Conservation (phyloP, 1,140 invertebrate genomes). For the Papilio polytes region DNA sequence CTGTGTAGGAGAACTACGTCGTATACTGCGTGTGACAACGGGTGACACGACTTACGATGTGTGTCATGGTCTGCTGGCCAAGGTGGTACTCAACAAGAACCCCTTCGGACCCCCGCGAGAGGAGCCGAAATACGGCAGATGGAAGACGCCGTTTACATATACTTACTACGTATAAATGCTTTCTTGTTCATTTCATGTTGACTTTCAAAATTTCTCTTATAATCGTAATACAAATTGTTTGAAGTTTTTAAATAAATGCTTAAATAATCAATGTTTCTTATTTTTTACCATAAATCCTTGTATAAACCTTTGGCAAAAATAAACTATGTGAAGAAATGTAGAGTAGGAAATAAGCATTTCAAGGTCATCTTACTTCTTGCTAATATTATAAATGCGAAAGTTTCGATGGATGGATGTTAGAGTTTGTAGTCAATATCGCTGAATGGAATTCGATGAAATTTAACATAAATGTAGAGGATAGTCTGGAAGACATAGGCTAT, state of each 20-base stretch:
- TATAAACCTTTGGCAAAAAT: too few relatives aligned
- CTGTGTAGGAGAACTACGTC: slow-evolving; percentile 65
- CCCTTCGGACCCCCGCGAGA: slow-evolving; percentile 70
- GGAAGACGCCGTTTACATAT: slow-evolving; percentile 65
- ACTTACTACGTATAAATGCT: slow-evolving; percentile 61
- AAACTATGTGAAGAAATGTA: too few relatives aligned
- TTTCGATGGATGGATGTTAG: too few relatives aligned
- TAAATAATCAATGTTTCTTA: not conserved
- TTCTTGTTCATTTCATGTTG: too few relatives aligned
- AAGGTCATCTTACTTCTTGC: not conserved
- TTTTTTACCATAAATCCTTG: not conserved
- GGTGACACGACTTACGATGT: slow-evolving; percentile 68
- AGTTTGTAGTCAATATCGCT: too few relatives aligned
- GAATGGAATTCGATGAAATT: too few relatives aligned
- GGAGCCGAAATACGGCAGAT: slow-evolving; percentile 70
- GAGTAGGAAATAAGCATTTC: not conserved
- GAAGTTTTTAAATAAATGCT: not conserved
- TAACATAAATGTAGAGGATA: too few relatives aligned
- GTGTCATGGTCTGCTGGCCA: slow-evolving; percentile 63
- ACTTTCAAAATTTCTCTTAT: too few relatives aligned
- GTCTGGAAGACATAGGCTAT: too few relatives aligned
- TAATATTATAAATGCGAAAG: too few relatives aligned
- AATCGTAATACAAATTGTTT: not conserved
- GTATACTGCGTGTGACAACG: slow-evolving; percentile 67
- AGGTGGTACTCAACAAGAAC: slow-evolving; percentile 66